phyloP scores from a whole-genome alignment of 1,140 invertebrate genomes.

The Paraescarpia echinospica region DNA sequence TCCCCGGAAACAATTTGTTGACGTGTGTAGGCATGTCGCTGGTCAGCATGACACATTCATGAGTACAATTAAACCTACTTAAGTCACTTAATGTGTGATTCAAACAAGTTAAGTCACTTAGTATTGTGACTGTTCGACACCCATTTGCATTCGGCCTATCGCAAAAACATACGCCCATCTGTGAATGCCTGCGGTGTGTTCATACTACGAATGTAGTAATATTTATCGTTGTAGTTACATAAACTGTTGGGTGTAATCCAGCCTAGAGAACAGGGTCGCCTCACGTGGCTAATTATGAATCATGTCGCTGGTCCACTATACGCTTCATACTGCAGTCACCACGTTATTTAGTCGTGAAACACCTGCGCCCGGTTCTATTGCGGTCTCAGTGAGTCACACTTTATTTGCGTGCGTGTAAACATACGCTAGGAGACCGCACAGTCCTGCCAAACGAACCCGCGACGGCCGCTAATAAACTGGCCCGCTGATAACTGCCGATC shows the following conservation, averaged over 20 bases:
- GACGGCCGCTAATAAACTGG: background rate
- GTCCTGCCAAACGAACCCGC: background rate
- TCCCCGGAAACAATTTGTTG: background rate
- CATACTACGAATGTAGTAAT: background rate
- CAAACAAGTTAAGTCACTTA: too few species aligned
- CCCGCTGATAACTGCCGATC: background rate
- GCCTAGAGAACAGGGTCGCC: background rate
- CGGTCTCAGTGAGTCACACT: constrained; percentile 1
- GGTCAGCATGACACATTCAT: background rate
- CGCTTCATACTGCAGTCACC: background rate
- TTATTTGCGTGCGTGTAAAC: background rate
- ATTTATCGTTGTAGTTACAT: background rate
- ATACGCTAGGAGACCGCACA: background rate
- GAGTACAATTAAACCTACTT: background rate
- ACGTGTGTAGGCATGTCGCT: background rate
- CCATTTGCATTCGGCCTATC: background rate
- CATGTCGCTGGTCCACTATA: background rate
- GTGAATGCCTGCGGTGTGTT: background rate
- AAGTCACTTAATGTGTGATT: background rate
- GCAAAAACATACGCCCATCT: background rate
- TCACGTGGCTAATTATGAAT: background rate
- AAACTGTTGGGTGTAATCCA: background rate
- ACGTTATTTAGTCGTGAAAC: background rate
- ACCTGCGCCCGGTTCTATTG: background rate
- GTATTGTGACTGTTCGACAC: background rate